phyloP scores from a whole-genome alignment of 2,797 vertebrate genomes.

The Eulemur coronatus region DNA sequence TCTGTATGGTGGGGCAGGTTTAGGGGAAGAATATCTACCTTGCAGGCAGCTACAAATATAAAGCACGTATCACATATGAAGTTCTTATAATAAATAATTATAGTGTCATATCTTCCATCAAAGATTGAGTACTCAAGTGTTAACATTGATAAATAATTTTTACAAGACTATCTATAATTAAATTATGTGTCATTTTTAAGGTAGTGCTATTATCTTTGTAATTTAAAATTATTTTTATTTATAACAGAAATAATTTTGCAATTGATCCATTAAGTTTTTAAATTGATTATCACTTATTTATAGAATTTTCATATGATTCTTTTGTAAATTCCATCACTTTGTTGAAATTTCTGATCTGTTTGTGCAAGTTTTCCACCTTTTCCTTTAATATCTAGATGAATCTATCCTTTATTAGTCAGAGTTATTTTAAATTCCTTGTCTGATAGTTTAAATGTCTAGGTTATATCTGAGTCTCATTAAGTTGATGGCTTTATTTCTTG shows the following conservation, averaged over 20 bases:
- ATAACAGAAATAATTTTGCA: background rate
- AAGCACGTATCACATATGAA: background rate
- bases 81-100: slow-evolving; percentile 9
- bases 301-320: background rate
- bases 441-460: background rate
- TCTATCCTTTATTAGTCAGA: background rate
- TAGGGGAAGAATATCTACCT: background rate
- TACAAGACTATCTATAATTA: background rate
- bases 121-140: background rate
- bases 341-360: background rate
- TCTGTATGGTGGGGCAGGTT: background rate
- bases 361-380: background rate
- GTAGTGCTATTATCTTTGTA: background rate
- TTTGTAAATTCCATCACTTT: background rate
- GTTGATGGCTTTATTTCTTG: background rate
- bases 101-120: background rate
- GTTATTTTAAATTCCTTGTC: background rate
- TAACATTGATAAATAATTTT: background rate
- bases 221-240: slow-evolving; percentile 19
- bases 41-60: background rate
- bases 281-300: background rate
- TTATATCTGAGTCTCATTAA: background rate
- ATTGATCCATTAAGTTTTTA: background rate
- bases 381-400: background rate
- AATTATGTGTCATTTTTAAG: background rate